phyloP scores from a whole-genome alignment of 2,797 vertebrate genomes.

The Aratinga solstitialis region DNA sequence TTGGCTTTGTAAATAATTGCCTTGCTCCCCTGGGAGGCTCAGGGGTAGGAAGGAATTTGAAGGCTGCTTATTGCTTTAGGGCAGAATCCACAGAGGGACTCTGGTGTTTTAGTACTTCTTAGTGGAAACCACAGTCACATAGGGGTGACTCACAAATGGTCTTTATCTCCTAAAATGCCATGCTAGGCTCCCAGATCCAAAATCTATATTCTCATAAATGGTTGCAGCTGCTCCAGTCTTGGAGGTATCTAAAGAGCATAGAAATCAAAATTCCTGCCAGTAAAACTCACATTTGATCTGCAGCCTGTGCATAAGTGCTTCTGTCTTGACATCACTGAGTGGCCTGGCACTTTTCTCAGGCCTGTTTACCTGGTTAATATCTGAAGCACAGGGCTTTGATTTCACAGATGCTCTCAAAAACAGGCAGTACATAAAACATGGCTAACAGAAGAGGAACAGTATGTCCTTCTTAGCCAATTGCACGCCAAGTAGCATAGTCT shows the following conservation, averaged over 20 bases:
- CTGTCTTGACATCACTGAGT: background rate
- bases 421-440: background rate
- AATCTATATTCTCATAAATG: background rate
- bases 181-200: background rate
- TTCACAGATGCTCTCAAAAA: background rate
- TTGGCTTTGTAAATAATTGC: conserved; percentile 73
- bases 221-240: background rate
- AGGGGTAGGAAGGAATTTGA: conserved; percentile 15
- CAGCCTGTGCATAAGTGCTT: background rate
- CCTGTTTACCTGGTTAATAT: background rate
- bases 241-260: background rate
- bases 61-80: background rate
- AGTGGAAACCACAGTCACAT: background rate
- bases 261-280: background rate
- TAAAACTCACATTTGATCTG: background rate
- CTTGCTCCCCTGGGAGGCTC: background rate
- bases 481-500: background rate
- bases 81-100: background rate
- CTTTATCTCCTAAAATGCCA: background rate
- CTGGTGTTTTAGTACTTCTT: background rate
- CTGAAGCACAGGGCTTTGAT: background rate
- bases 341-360: background rate
- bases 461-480: background rate
- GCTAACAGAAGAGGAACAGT: background rate
- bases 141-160: background rate